Evolutionary conservation across 1,140 invertebrate species (phyloP).

Genomic region (Arctopsyche grandis): DNA sequence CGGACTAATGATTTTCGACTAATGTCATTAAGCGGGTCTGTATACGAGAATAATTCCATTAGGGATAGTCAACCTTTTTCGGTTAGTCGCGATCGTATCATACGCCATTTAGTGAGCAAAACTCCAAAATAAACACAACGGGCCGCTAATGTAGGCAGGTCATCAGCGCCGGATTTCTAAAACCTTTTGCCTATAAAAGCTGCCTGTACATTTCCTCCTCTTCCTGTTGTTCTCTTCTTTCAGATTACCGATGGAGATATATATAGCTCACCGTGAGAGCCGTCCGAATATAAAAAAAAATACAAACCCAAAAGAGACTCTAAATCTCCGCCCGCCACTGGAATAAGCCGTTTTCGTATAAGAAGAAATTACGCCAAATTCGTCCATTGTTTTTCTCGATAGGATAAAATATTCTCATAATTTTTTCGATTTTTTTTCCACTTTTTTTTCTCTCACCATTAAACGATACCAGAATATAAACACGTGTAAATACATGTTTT

Average conservation of each 20-base stretch:
- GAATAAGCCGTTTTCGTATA: constrained; percentile 21
- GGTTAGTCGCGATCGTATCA: constrained; percentile 15
- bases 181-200: constrained; percentile 43
- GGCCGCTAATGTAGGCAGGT: constrained; percentile 42
- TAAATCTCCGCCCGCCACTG: constrained; percentile 9
- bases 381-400: constrained; percentile 5
- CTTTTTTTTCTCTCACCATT: background rate
- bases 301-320: background rate
- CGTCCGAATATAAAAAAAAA: background rate
- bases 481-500: background rate
- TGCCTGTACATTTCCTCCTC: background rate
- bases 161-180: constrained; percentile 35
- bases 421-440: background rate
- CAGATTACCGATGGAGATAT: constrained; percentile 33
- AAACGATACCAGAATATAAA: background rate
- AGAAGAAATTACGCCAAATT: background rate
- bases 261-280: background rate
- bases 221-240: constrained; percentile 9
- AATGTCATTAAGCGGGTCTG: background rate
- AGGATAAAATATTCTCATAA: constrained; percentile 10
- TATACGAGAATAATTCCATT: constrained; percentile 9
- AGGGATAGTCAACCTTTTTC: constrained; percentile 6
- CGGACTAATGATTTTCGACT: too few relatives aligned
- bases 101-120: constrained; percentile 16
- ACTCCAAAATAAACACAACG: constrained; percentile 34